phyloP scores from a whole-genome alignment of 2,113 vertebrate genomes.

The Suricata suricatta region DNA sequence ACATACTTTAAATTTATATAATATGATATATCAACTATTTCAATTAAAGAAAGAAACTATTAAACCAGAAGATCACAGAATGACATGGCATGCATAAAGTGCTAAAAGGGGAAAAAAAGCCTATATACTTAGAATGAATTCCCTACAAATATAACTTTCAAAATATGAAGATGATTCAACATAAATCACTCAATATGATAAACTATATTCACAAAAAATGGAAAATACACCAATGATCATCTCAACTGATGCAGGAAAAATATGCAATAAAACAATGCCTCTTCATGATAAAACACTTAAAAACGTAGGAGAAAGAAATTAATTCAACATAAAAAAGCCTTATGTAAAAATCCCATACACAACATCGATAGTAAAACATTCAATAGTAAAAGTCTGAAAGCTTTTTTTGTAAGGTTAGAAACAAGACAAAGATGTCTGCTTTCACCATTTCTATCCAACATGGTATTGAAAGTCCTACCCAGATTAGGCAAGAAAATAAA shows the following conservation, averaged over 20 bases:
- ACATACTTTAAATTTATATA: neutral
- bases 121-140: neutral
- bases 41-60: neutral
- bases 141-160: neutral
- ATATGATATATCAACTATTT: neutral
- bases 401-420: neutral
- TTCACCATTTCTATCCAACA: neutral
- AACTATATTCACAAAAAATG: neutral
- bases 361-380: neutral
- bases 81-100: neutral
- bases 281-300: neutral
- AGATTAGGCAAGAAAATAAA: neutral
- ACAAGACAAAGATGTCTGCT: neutral
- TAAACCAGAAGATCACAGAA: neutral
- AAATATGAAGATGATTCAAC: neutral
- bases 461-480: neutral
- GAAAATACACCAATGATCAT: neutral
- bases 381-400: neutral
- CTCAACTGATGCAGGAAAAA: neutral
- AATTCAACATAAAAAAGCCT: neutral
- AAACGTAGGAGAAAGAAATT: neutral
- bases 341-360: neutral
- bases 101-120: neutral
- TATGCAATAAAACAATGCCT: neutral
- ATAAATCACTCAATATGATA: neutral